These are phyloP conservation scores for Andricus grossulariae DNA, from an alignment of 1,140 invertebrate genomes.

Conservation along the genomic window DNA sequence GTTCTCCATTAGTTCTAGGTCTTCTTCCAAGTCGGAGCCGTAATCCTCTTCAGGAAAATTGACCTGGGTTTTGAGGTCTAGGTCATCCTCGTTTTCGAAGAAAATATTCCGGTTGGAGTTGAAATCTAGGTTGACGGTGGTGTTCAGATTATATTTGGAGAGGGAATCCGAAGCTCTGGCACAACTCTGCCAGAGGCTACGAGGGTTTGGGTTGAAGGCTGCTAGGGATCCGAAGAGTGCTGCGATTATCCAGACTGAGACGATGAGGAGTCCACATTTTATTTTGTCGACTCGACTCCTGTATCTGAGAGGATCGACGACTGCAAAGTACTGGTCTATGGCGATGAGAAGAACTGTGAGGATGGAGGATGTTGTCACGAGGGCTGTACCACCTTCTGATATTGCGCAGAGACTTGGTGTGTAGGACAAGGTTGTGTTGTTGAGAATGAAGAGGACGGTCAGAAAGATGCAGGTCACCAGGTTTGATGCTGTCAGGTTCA, in stretches of 20 bases:
- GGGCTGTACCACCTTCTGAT: conserved; percentile 65
- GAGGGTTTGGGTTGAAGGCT: conserved; percentile 75
- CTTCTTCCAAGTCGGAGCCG: not conserved
- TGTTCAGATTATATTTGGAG: not conserved
- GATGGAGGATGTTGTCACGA: conserved; percentile 75
- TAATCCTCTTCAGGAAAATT: not conserved
- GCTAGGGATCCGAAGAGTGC: conserved; percentile 77
- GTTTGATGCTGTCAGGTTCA: conserved; percentile 82
- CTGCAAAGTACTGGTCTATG: conserved; percentile 90
- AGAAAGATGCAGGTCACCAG: conserved; percentile 79
- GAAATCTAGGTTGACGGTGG: not conserved
- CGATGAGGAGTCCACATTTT: conserved; percentile 83
- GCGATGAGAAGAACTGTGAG: conserved; percentile 88
- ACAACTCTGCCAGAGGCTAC: conserved; percentile 76
- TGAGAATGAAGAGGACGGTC: conserved; percentile 77
- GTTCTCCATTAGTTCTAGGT: conserved; percentile 37
- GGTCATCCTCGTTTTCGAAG: not conserved
- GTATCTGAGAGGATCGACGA: conserved; percentile 91
- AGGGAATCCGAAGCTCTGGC: not conserved
- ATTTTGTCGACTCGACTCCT: conserved; percentile 85
- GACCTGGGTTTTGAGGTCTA: conserved; percentile 34
- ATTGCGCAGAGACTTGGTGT: conserved; percentile 57
- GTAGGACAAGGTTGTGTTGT: conserved; percentile 43
- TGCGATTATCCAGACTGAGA: conserved; percentile 81
- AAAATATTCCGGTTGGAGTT: not conserved